Percentiles rank a stretch among this genome's conserved stretches.
phyloP scores from a whole-genome alignment of 2,888 invertebrate species.

The Plebejus argus region DNA sequence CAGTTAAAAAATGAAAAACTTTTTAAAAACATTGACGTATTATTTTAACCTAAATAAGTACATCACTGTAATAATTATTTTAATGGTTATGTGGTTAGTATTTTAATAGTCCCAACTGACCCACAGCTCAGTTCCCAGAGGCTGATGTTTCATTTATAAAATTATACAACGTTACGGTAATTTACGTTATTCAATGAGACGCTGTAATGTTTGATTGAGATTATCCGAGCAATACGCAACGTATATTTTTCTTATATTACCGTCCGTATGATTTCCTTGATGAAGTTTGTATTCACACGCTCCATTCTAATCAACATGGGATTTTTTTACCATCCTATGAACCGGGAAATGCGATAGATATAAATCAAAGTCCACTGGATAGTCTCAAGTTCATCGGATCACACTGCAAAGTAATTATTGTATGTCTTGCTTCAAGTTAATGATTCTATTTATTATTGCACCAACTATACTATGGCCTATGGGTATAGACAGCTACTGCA shows the following conservation, averaged over 20 bases:
- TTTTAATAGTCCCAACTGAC: neutral
- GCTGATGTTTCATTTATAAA: neutral
- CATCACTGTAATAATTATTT: neutral
- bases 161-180: conserved; percentile 18
- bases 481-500: neutral
- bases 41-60: too few relatives aligned
- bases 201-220: conserved; percentile 3
- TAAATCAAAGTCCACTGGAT: conserved; percentile 24
- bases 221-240: conserved; percentile 27
- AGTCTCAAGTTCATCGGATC: conserved; percentile 4
- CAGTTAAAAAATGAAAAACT: too few relatives aligned
- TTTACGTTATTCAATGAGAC: neutral
- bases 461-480: neutral
- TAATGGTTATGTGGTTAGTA: neutral
- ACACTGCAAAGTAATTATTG: neutral
- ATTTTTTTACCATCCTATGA: conserved; percentile 57
- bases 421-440: neutral
- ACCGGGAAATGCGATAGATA: conserved; percentile 54
- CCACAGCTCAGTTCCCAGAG: neutral
- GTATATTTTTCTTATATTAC: conserved; percentile 50
- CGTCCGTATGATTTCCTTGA: conserved; percentile 56
- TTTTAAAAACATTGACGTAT: too few relatives aligned
- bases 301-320: conserved; percentile 60
- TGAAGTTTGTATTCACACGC: conserved; percentile 66
- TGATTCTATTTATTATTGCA: neutral